Evolutionary conservation across 2,113 vertebrate species (phyloP), one percentile per base, ranked within the genome.

Genomic region (Baryphthengus martii): DNA sequence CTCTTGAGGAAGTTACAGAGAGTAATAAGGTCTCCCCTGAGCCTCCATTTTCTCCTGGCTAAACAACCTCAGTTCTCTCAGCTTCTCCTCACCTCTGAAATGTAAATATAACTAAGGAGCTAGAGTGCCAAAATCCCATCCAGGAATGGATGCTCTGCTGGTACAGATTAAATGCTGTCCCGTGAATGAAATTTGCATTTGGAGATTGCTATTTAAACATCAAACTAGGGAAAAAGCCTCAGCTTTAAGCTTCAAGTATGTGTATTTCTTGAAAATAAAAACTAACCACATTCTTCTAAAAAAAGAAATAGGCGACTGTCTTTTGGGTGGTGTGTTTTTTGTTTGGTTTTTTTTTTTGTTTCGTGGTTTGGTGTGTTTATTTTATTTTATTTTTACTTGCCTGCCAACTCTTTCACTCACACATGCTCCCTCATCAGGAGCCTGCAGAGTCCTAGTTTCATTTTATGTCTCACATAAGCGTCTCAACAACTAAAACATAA

Each of bases 211-310:
- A 24, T 66, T 68, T 85, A 81, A 19, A 35, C 66, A 45, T 78
- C 78, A 35, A 56, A 50, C 78, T 96, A 79, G n/a, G n/a, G n/a
- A 94, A 95, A 85, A 80, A 74, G 14, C 70, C 61, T 91, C 21
- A 56, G 39, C 33, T 55, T 91, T 95, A 47, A 81, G 72, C 47
- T 59, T 59, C 24, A 61, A 49, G 9, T 1, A 6, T 61, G 35
- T 4, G 0, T 55, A 18, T 77, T 81, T 88, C 67, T 79, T 87
- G 14, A 65, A 52, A 56, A 61, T 39, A 18, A 94, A 91, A 83
- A 21, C 15, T 40, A 29, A 45, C 14, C 29, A 12, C 39, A 5
- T 70, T 52, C 0, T 89, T 58, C 87, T 75, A 25, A 45, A 88
- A 65, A 65, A 87, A 93, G 42, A 76, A n/a, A 15, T 11, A 40